Percentiles rank a stretch among this genome's conserved stretches.
phyloP scores from a whole-genome alignment of 1,140 invertebrate species.

The Archivesica marissinica region DNA sequence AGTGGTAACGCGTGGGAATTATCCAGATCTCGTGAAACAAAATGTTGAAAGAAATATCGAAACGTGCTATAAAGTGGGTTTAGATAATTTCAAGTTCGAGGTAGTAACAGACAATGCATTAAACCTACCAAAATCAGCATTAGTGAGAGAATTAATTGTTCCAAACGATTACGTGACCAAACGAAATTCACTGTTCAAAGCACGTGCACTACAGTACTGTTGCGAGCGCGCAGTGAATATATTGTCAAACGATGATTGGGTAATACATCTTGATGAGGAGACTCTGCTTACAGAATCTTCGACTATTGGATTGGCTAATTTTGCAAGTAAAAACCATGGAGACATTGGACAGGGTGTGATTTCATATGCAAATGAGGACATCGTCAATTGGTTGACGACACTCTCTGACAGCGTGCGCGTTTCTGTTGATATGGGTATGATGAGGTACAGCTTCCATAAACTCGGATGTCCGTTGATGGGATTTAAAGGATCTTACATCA shows the following conservation, averaged over 20 bases:
- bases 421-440: slow-evolving; percentile 95
- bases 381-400: slow-evolving; percentile 98
- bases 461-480: slow-evolving; percentile 98
- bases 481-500: slow-evolving; percentile 90
- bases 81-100: slow-evolving; percentile 98
- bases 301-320: slow-evolving; percentile 95
- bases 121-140: slow-evolving; percentile 88
- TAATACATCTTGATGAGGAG: slow-evolving; percentile 99
- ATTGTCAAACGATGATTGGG: slow-evolving; percentile 95
- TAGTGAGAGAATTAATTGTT: slow-evolving; percentile 93
- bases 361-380: slow-evolving; percentile 97
- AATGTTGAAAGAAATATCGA: slow-evolving; percentile 96
- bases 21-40: slow-evolving; percentile 93
- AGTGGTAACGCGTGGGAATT: slow-evolving; percentile 97
- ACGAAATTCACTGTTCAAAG: slow-evolving; percentile 96
- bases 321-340: slow-evolving; percentile 95
- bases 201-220: slow-evolving; percentile 97
- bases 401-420: slow-evolving; percentile 98
- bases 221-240: slow-evolving; percentile 95
- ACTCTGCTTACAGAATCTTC: slow-evolving; percentile 97
- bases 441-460: slow-evolving; percentile 95
- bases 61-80: slow-evolving; percentile 93
- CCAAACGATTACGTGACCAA: slow-evolving; percentile 93
- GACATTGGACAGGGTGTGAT: slow-evolving; percentile 98
- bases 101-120: slow-evolving; percentile 97